Percentiles rank a stretch among this genome's conserved stretches.
Evolutionary conservation across 2,888 invertebrate genomes (phyloP).

Genomic region (Caenorhabditis plicata): DNA sequence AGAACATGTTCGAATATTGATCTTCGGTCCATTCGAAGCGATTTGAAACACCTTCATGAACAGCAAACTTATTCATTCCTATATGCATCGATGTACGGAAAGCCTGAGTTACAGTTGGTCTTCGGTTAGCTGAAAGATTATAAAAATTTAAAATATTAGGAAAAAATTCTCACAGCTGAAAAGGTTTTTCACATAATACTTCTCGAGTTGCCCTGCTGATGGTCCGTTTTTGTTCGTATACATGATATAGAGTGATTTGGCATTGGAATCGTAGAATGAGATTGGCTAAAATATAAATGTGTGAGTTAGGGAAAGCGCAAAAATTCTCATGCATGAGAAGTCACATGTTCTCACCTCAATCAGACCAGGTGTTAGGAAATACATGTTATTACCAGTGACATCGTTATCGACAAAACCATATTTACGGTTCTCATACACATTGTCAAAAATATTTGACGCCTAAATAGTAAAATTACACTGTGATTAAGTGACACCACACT

Average conservation of each 20-base stretch:
- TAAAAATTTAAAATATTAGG: neutral
- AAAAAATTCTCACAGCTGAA: neutral
- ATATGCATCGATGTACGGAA: too few species aligned
- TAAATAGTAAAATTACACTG: neutral
- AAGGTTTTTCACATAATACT: conserved; percentile 3
- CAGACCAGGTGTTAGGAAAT: conserved; percentile 8
- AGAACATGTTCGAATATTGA: conserved; percentile 3
- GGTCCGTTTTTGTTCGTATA: too few species aligned
- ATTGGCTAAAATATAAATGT: neutral
- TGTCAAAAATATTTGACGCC: conserved; percentile 1
- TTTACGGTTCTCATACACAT: too few species aligned
- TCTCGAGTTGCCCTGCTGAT: too few species aligned
- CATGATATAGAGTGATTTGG: neutral
- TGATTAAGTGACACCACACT: neutral
- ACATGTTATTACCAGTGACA: neutral
- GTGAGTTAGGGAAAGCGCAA: conserved; percentile 7
- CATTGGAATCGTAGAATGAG: neutral
- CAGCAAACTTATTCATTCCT: too few species aligned
- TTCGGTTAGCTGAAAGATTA: too few species aligned
- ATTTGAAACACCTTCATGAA: too few species aligned
- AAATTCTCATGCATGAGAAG: too few species aligned
- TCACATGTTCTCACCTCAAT: too few species aligned
- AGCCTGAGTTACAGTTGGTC: too few species aligned
- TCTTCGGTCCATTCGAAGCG: conserved; percentile 9
- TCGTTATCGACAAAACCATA: neutral